Base-by-base conservation (phyloP, 2,797 vertebrate genomes). In the Oreortyx pictus region DNA sequence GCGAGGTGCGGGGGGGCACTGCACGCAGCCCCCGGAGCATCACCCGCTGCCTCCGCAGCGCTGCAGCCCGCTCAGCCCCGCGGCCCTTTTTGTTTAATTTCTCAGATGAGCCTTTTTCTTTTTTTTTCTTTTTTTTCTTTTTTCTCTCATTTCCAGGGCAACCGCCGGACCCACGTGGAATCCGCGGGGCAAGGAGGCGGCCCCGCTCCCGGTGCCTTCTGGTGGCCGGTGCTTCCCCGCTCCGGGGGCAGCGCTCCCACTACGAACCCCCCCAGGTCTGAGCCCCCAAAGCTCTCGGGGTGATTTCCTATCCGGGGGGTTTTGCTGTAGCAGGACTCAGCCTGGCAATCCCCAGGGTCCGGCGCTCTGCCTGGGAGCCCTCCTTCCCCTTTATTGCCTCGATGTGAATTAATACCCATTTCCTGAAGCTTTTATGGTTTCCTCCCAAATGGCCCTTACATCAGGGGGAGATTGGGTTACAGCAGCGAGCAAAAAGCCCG, bases 391-490 rank as follows among this genome's bases (percentile, higher is more conserved):
- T 96, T 79, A 92, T 74, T 95, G 88, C 91, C 76, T 50, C 43
- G 23, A 52, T 80, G 92, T 90, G 93, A 95, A 94, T 95, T 95
- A 97, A 95, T 95, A 79, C 88, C 93, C 89, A 89, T 93, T 97
- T 96, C 93, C 94, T 89, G 94, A 72, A 79, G 92, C 90, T 94
- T 96, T 96, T 95, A 94, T 88, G 73, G 74, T 84, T 96, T 96
- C 94, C 93, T 96, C 94, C 94, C 93, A 66, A 92, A 94, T 83
- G 90, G 89, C 80, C 85, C 72, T 68, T 73, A n/a, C 93, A 86
- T 75, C 91, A 79, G 81, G 95, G 82, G 49, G 92, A 60, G 71
- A 87, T 92, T 94, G 89, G 88, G 74, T 95, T 95, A 80, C 91
- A 66, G 79, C 83, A 80, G 79, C 20, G 1, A 79, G 75, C 35